These are phyloP conservation scores for Dasysyrphus tricinctus DNA, from an alignment of 2,888 invertebrate species.

Conservation along the genomic window DNA sequence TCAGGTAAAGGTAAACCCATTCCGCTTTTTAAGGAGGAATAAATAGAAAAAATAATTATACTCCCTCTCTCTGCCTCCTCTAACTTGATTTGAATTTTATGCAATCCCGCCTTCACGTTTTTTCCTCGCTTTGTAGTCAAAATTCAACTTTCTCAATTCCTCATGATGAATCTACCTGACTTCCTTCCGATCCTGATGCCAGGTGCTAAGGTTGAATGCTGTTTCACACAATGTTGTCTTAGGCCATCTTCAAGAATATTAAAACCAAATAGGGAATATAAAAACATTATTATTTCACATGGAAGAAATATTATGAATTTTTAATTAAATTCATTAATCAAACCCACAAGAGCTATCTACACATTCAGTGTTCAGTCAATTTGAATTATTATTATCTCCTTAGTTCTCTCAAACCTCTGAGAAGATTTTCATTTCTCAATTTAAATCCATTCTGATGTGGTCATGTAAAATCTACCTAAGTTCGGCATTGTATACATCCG, in stretches of 20 bases:
- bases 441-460: slow-evolving; percentile 5
- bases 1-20: slow-evolving; percentile 21
- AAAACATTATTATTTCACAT: background rate
- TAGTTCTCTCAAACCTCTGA: background rate
- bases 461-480: slow-evolving; percentile 16
- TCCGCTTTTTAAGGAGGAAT: background rate
- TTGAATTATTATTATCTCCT: slow-evolving; percentile 43
- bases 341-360: background rate
- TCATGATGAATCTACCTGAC: background rate
- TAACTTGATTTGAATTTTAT: slow-evolving; percentile 37
- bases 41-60: background rate
- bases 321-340: slow-evolving; percentile 17
- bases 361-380: slow-evolving; percentile 3
- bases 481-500: background rate
- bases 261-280: slow-evolving; percentile 23
- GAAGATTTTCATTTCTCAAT: background rate
- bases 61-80: background rate
- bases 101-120: background rate
- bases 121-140: background rate
- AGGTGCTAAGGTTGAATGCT: slow-evolving; percentile 30
- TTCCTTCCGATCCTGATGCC: slow-evolving; percentile 25
- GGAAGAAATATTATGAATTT: slow-evolving; percentile 5
- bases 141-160: background rate
- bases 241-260: slow-evolving; percentile 1
- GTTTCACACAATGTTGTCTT: slow-evolving; percentile 15